These are phyloP conservation scores for Chamaea fasciata DNA, from an alignment of 2,113 vertebrate genomes.

Conservation along the genomic window DNA sequence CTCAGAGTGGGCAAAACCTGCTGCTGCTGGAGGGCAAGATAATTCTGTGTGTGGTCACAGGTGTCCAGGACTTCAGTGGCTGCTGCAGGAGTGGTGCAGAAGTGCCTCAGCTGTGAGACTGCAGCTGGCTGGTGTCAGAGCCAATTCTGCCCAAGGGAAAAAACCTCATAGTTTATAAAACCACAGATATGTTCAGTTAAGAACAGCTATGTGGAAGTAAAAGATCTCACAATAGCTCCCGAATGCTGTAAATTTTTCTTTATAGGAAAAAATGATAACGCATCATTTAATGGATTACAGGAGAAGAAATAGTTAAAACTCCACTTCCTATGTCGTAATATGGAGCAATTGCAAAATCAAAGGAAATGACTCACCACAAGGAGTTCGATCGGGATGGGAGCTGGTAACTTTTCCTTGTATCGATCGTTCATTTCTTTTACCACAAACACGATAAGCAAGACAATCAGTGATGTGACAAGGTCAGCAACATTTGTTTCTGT, in stretches of 20 bases:
- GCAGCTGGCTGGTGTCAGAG: neutral
- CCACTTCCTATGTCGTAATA: accelerated
- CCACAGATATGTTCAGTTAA: neutral
- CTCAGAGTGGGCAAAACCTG: neutral
- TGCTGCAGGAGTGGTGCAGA: neutral
- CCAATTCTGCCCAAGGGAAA: neutral
- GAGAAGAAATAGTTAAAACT: neutral
- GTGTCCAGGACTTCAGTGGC: neutral
- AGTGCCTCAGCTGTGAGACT: neutral
- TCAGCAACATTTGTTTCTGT: constrained; percentile 83
- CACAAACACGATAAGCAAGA: constrained; percentile 81
- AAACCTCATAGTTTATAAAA: neutral
- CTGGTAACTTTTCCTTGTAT: constrained; percentile 86
- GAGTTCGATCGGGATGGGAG: constrained; percentile 92
- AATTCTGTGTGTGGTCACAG: neutral
- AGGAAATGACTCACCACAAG: constrained; percentile 80
- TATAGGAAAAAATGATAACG: neutral
- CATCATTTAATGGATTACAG: neutral
- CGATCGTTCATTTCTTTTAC: constrained; percentile 92
- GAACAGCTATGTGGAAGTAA: neutral
- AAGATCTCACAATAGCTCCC: neutral
- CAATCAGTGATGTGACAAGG: constrained; percentile 83
- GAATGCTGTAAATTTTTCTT: neutral
- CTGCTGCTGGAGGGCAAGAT: neutral
- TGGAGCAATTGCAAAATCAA: neutral